Conservation (phyloP, 2,888 invertebrate species). For the Desoria tigrina region DNA sequence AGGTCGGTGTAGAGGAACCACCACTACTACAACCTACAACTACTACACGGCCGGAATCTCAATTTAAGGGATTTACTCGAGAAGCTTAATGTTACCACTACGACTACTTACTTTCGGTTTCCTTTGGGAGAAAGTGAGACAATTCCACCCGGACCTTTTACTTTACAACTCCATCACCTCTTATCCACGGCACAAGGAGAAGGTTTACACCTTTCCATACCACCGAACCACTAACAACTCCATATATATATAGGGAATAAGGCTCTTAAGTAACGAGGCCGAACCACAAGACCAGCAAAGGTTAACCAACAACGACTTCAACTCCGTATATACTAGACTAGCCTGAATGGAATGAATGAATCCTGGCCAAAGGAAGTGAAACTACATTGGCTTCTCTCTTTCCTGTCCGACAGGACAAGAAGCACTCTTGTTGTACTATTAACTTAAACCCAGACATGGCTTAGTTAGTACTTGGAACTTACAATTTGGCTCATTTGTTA, state of each 20-base stretch:
- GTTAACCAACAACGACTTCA: no score
- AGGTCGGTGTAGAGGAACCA: background rate
- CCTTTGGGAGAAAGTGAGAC: conserved; percentile 7
- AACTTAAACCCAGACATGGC: background rate
- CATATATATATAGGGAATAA: no score
- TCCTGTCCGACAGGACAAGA: background rate
- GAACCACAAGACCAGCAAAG: no score
- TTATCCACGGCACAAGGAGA: background rate
- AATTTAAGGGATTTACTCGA: background rate
- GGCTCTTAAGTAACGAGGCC: no score
- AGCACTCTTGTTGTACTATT: background rate
- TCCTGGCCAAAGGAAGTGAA: background rate
- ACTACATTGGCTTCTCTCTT: conserved; percentile 4
- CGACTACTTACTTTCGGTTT: conserved; percentile 4
- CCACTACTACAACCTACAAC: background rate
- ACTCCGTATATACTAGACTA: background rate
- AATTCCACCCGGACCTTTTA: background rate
- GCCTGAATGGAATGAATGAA: background rate
- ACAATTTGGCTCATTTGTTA: background rate
- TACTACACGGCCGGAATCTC: background rate
- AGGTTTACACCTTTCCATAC: conserved; percentile 3
- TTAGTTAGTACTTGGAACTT: background rate
- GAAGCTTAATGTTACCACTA: conserved; percentile 1
- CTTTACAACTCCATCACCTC: background rate
- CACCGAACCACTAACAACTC: no score